Evolutionary conservation across 1,140 invertebrate genomes (phyloP), one percentile per base, ranked within the genome.

Genomic region (Drosophila orosa): DNA sequence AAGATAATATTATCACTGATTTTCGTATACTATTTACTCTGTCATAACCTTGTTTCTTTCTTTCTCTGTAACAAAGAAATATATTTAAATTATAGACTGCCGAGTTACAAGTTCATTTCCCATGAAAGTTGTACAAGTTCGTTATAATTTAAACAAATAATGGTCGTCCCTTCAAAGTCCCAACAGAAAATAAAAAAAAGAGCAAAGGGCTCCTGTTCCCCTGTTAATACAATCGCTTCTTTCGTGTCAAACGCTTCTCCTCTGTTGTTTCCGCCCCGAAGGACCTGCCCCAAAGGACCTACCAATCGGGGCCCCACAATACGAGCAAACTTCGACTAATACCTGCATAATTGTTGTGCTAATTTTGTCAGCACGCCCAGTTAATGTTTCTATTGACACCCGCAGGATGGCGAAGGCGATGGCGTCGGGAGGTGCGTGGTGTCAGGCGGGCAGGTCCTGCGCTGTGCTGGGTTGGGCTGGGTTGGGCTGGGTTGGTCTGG

Each of bases 331-430:
- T 61, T 61, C 56, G 80, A 72, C 73, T 74, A 84, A 89, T 80
- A 89, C 72, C 79, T 87, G 84, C 84, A 87, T 87, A 87, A 87
- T 87, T 87, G 83, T 80, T 80, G 84, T 89, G 83, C 83, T 87
- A 87, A 87, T 87, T 87, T 73, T 73, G 72, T 82, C 66, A 80
- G 80, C 85, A 84, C 84, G 85, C 84, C 85, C 84, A 67, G 85
- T 89, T 90, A 89, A 89, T 89, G 84, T 78, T 80, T 89, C 77
- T 75, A 89, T 89, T 89, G 84, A 89, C 84, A 89, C 84, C 80
- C 42, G 56, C 44, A 39, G 39, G 27, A 52, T n/a, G 37, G 25
- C 37, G 8, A 8, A 12, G 40, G 39, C 54, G 9, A 50, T 7
- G 45, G 45, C 22, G 22, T 8, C 1, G 31, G 17, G 31, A 22